phyloP scores from a whole-genome alignment of 2,113 vertebrate species.

The Anhinga anhinga region DNA sequence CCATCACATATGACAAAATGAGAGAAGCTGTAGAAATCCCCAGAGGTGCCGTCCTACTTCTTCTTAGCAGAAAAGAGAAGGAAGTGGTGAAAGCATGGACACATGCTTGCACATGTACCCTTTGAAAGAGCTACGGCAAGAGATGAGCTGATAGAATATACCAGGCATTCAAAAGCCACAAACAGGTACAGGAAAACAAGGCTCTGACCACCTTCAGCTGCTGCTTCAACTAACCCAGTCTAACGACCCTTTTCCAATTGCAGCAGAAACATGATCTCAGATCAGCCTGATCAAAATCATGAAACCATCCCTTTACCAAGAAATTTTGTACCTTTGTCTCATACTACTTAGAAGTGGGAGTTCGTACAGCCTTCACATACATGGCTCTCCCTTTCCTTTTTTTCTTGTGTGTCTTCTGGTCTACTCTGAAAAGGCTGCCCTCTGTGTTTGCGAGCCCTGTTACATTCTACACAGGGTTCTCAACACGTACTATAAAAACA shows the following conservation, averaged over 20 bases:
- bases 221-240: background rate
- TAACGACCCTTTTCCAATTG: background rate
- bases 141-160: background rate
- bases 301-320: background rate
- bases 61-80: conserved; percentile 34
- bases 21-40: background rate
- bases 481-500: background rate
- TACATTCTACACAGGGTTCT: background rate
- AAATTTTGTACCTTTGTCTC: background rate
- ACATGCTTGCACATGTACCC: background rate
- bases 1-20: accelerated
- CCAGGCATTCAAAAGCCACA: background rate
- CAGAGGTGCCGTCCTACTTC: background rate
- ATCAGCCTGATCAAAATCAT: background rate
- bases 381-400: background rate
- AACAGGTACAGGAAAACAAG: background rate
- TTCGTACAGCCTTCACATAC: background rate
- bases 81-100: conserved; percentile 19
- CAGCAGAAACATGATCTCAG: background rate
- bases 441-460: background rate
- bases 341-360: background rate
- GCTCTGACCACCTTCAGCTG: background rate
- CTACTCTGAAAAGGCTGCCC: background rate
- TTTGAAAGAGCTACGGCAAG: background rate
- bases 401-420: background rate